Conservation (phyloP, 2,113 vertebrate species). For the Meriones unguiculatus region DNA sequence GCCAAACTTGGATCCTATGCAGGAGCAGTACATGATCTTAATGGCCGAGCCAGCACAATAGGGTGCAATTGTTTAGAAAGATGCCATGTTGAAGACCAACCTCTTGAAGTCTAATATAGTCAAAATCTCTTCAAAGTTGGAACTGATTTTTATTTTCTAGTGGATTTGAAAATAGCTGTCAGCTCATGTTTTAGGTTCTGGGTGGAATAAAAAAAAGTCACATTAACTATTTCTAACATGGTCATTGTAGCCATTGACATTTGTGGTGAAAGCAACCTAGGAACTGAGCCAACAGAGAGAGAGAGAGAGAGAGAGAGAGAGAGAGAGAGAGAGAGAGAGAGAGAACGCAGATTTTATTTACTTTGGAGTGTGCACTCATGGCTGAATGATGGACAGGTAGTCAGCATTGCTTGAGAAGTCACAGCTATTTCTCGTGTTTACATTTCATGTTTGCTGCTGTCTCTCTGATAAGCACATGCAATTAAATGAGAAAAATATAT, state of each 20-base stretch:
- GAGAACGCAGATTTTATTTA: background rate
- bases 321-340: background rate
- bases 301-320: background rate
- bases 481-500: background rate
- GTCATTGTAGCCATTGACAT: background rate
- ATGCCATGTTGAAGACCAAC: background rate
- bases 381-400: background rate
- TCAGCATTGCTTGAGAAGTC: background rate
- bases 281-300: conserved; percentile 3
- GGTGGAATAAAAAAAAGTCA: background rate
- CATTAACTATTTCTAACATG: background rate
- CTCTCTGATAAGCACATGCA: background rate
- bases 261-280: background rate
- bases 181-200: background rate
- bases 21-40: background rate
- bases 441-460: background rate
- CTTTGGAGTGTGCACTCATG: too few relatives aligned
- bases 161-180: background rate
- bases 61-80: background rate
- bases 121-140: background rate
- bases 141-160: background rate
- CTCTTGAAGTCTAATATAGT: background rate
- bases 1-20: background rate
- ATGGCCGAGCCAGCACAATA: background rate
- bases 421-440: background rate